Evolutionary conservation across 2,888 invertebrate species (phyloP).

Genomic region (Torymus auratus): DNA sequence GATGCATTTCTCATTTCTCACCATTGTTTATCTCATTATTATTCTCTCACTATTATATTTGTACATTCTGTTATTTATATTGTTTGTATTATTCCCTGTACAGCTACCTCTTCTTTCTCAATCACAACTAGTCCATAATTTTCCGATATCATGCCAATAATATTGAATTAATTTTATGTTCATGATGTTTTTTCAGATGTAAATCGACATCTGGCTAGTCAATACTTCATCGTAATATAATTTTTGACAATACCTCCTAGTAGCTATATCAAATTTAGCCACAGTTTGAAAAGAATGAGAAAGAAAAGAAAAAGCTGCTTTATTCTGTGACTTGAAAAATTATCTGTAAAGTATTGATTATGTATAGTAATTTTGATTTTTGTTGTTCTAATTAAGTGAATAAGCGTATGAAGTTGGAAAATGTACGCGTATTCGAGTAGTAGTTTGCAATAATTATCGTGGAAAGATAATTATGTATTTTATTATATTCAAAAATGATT

Average conservation of each 20-base stretch:
- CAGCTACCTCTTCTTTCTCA: slow-evolving; percentile 51
- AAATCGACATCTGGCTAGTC: no score
- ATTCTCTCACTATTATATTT: slow-evolving; percentile 50
- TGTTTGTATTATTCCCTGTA: slow-evolving; percentile 42
- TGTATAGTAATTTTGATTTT: slow-evolving; percentile 42
- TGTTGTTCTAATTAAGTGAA: slow-evolving; percentile 25
- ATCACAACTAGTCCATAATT: slow-evolving; percentile 5
- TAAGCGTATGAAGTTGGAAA: slow-evolving; percentile 40
- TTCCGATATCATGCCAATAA: background rate
- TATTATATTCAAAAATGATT: slow-evolving; percentile 24
- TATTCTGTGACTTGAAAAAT: slow-evolving; percentile 55
- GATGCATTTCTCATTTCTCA: slow-evolving; percentile 50
- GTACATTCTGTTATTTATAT: slow-evolving; percentile 50
- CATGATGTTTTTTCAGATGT: no score
- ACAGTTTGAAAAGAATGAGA: slow-evolving; percentile 9
- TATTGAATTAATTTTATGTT: no score
- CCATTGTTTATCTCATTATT: slow-evolving; percentile 51
- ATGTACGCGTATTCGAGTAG: slow-evolving; percentile 46
- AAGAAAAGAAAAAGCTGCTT: slow-evolving; percentile 47
- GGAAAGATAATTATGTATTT: slow-evolving; percentile 18
- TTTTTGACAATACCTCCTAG: no score
- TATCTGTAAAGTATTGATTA: slow-evolving; percentile 49
- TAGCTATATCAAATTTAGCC: no score
- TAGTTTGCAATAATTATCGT: slow-evolving; percentile 36
- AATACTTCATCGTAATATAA: no score